Conservation (phyloP, 2,797 vertebrate genomes). For the Neostethus bicornis region DNA sequence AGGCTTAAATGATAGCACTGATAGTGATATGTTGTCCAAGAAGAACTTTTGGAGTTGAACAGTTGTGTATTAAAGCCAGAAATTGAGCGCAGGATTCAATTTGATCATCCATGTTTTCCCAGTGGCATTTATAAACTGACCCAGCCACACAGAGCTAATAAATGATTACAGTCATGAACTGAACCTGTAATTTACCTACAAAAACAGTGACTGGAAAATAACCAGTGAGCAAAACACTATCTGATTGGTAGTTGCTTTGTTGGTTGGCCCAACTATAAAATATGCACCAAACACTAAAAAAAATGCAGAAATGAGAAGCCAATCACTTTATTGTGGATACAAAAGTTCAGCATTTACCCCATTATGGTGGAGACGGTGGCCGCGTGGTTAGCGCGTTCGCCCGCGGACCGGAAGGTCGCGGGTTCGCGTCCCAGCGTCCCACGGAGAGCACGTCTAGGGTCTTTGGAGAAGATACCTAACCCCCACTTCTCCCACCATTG, state of each 20-base stretch:
- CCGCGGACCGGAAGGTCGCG: no score
- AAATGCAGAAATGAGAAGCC: neutral
- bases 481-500: no score
- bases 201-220: slow-evolving; percentile 1
- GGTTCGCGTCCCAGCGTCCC: no score
- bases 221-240: slow-evolving; percentile 17
- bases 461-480: no score
- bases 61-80: neutral
- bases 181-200: neutral
- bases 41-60: neutral
- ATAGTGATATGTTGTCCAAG: neutral
- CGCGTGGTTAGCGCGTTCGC: no score
- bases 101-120: neutral
- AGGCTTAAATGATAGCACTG: slow-evolving; percentile 7
- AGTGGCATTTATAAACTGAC: slow-evolving; percentile 1
- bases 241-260: slow-evolving; percentile 32
- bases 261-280: neutral
- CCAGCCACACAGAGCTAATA: slow-evolving; percentile 1
- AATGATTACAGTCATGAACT: neutral
- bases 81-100: neutral
- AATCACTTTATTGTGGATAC: neutral
- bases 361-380: no score
- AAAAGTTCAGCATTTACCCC: slow-evolving; percentile 33
- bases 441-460: no score
- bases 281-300: neutral